These are phyloP conservation scores for Neomorphus geoffroyi DNA, from an alignment of 2,797 vertebrate species.

Conservation along the genomic window DNA sequence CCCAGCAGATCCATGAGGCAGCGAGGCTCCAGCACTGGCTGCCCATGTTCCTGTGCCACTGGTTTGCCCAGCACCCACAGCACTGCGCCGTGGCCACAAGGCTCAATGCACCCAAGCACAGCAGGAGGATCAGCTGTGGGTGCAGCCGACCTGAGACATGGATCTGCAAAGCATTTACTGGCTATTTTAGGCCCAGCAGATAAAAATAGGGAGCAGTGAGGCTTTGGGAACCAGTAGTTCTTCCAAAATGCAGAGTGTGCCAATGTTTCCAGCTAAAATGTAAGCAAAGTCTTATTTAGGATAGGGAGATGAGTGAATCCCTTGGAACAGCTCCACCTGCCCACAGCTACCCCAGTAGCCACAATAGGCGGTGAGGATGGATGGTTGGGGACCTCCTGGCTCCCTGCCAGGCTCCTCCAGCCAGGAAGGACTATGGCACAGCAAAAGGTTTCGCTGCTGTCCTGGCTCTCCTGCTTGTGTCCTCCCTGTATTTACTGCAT, in stretches of 20 bases:
- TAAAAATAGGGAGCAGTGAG: background rate
- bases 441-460: background rate
- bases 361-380: fast-evolving
- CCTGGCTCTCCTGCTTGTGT: background rate
- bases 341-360: background rate
- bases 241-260: background rate
- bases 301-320: background rate
- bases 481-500: background rate
- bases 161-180: background rate
- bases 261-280: background rate
- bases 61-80: background rate
- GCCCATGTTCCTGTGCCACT: background rate
- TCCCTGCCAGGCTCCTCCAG: background rate
- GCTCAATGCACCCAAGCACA: fast-evolving
- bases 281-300: background rate
- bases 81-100: fast-evolving
- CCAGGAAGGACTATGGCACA: background rate
- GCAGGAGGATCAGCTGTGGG: background rate
- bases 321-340: background rate
- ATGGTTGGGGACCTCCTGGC: background rate
- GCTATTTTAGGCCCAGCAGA: constrained; percentile 42
- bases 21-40: background rate
- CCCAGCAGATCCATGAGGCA: background rate
- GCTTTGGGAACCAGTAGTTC: constrained; percentile 10
- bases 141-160: background rate